These are phyloP conservation scores for Diglossa cyanea DNA, from an alignment of 2,797 vertebrate species.

Conservation along the genomic window DNA sequence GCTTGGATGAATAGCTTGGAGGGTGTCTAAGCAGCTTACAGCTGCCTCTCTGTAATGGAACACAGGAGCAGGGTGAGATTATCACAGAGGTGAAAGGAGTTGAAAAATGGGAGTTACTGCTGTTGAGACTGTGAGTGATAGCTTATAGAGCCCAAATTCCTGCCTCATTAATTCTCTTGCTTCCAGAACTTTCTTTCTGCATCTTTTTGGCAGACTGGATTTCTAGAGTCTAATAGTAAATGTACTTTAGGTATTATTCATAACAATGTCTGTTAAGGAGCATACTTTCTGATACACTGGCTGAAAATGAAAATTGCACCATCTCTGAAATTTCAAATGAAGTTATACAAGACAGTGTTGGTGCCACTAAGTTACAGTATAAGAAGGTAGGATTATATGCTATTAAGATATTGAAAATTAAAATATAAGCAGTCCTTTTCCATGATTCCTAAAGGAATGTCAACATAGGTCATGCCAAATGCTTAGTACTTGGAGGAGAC, in stretches of 20 bases:
- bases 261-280: neutral
- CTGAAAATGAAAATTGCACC: constrained; percentile 52
- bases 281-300: constrained; percentile 9
- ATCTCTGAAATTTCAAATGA: constrained; percentile 60
- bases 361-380: constrained; percentile 26
- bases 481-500: constrained; percentile 49
- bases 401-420: constrained; percentile 64
- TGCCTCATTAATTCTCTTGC: neutral
- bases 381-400: constrained; percentile 52
- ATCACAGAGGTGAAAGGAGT: neutral
- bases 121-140: neutral
- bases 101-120: neutral
- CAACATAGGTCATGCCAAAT: constrained; percentile 4
- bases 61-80: neutral
- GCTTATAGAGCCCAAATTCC: neutral
- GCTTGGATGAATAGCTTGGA: neutral
- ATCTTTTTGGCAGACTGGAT: constrained; percentile 2
- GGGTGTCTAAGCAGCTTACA: neutral
- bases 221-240: neutral
- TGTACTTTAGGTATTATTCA: neutral
- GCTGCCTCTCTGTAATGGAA: neutral
- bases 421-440: constrained; percentile 55
- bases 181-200: neutral
- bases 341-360: constrained; percentile 58
- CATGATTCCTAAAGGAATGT: constrained; percentile 45